Evolutionary conservation across 2,113 vertebrate genomes (phyloP), one percentile per base, ranked within the genome.

Genomic region (Ovis canadensis): DNA sequence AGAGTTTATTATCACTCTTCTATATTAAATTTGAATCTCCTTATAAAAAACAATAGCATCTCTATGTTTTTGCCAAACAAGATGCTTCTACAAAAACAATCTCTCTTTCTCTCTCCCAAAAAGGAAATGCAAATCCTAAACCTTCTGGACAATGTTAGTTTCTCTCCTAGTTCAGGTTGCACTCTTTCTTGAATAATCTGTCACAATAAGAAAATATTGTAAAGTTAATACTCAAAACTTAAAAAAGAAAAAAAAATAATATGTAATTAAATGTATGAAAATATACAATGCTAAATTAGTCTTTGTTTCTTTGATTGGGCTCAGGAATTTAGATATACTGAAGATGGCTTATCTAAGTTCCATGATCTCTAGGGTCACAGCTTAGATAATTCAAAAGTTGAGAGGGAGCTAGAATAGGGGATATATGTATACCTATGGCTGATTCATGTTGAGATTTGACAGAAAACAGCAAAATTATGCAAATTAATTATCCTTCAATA

Each of bases 381-480:
- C 7, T n/a, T 9, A 67, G 33, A 67, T n/a, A 67, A 67, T 67
- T n/a, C 33, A 67, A 67, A 67, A 67, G 62, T 67, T 67, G 60
- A 14, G 29, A 62, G 60, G 60, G 60, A 62, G 29, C 29, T 62
- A 13, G 13, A 62, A 15, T 14, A 62, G 13, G 60, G 13, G 29
- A 3, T 15, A 62, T 62, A 62, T 62, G 29, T 62, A 31, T 62
- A 62, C 14, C 29, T 62, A 62, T 3, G 0, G 6, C 29, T 62
- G 60, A 62, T 62, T 31, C 13, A 31, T 1, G 0, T 14, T 62
- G 29, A 62, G 1, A 0, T 62, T 62, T 62, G 60, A 62, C 1
- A 62, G 60, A 62, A 62, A 31, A 62, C 29, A 62, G 60, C 29
- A 62, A 62, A 62, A 31, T 31, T 15, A 29, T 62, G 13, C 0